These are phyloP conservation scores for Patiria miniata DNA, from an alignment of 35 echinoderm and acorn worm species.

Conservation along the genomic window DNA sequence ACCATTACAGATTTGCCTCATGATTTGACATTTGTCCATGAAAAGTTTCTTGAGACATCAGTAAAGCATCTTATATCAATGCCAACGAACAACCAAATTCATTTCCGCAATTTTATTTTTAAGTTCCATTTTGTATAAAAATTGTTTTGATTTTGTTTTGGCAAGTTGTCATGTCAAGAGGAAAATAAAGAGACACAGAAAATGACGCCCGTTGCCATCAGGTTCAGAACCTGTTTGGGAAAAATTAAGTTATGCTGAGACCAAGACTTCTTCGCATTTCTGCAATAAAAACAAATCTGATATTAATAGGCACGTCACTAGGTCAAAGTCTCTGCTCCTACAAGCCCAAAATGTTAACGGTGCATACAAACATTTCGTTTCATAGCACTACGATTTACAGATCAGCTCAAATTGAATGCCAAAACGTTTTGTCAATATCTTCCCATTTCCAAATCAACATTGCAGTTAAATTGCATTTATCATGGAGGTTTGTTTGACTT, in stretches of 20 bases:
- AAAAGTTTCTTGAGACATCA: too few species aligned
- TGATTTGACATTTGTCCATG: neutral
- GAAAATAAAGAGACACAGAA: neutral
- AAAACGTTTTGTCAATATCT: too few species aligned
- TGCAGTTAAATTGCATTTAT: too few species aligned
- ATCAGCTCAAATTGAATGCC: constrained; percentile 6
- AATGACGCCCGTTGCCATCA: neutral
- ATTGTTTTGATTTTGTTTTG: constrained; percentile 4
- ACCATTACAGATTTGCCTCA: neutral
- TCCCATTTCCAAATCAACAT: too few species aligned
- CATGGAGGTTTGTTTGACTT: too few species aligned
- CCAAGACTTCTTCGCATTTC: neutral
- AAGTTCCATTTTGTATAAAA: neutral
- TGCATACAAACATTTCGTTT: neutral
- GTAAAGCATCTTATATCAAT: too few species aligned
- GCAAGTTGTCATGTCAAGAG: constrained; percentile 25
- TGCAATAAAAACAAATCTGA: constrained; percentile 6
- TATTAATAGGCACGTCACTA: neutral
- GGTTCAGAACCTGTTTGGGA: constrained; percentile 16
- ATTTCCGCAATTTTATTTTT: neutral
- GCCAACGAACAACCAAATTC: too few species aligned
- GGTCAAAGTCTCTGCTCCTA: constrained; percentile 16
- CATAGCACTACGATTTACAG: neutral
- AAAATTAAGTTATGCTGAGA: neutral
- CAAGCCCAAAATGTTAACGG: constrained; percentile 8